Percentiles rank a stretch among this genome's conserved stretches.
These are phyloP conservation scores for Amphiprion clarkii DNA, from an alignment of 2,797 vertebrate species.

Conservation along the genomic window DNA sequence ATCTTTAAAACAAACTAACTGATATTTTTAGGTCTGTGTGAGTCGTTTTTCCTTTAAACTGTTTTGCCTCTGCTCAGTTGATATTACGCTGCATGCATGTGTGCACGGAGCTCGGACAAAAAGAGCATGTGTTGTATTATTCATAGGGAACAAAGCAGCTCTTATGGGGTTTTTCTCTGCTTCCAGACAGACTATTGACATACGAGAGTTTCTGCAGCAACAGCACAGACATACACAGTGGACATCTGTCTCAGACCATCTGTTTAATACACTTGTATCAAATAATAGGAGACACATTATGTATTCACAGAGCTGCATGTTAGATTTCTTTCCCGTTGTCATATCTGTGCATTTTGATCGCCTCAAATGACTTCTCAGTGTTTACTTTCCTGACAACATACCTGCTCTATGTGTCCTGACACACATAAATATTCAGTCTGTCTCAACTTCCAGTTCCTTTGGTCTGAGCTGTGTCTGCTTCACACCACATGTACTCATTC, in stretches of 20 bases:
- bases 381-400: neutral
- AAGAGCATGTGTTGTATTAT: constrained; percentile 35
- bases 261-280: neutral
- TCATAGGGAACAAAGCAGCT: constrained; percentile 46
- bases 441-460: constrained; percentile 10
- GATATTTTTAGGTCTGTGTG: constrained; percentile 39
- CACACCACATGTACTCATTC: constrained; percentile 7
- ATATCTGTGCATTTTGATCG: neutral
- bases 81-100: constrained; percentile 31
- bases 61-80: constrained; percentile 19
- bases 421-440: constrained; percentile 3
- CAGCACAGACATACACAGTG: constrained; percentile 6
- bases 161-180: constrained; percentile 13
- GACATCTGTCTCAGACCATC: constrained; percentile 25
- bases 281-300: neutral
- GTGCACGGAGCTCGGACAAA: constrained; percentile 27
- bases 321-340: constrained; percentile 1
- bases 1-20: constrained; percentile 14
- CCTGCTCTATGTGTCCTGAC: neutral
- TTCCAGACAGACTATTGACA: constrained; percentile 34
- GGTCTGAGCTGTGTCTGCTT: constrained; percentile 10
- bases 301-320: neutral
- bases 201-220: constrained; percentile 13
- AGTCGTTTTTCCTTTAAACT: constrained; percentile 16
- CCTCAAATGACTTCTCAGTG: neutral